Conservation (phyloP, 2,113 vertebrate species). For the Eidolon helvum region DNA sequence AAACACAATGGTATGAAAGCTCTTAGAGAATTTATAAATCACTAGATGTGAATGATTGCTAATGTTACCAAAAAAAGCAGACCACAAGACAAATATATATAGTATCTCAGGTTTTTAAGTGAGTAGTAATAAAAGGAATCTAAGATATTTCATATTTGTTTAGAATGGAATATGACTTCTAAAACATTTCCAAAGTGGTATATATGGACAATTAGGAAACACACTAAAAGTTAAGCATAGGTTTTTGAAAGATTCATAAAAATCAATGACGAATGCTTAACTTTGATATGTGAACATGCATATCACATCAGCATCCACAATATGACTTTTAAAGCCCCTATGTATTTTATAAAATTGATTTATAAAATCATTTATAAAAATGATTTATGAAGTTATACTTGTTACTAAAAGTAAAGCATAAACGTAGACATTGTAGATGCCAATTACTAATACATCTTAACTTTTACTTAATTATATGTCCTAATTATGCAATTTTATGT, state of each 20-base stretch:
- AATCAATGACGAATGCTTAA: not conserved
- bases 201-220: not conserved
- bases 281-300: not conserved
- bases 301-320: not conserved
- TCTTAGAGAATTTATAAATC: not conserved
- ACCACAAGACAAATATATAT: not conserved
- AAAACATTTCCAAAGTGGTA: not conserved
- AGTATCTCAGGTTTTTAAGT: not conserved
- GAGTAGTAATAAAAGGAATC: not conserved
- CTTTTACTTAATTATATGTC: slow-evolving; percentile 48
- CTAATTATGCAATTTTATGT: slow-evolving; percentile 38
- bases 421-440: not conserved
- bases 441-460: slow-evolving; percentile 24
- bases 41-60: not conserved
- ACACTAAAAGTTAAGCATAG: not conserved
- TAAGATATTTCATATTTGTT: not conserved
- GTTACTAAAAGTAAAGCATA: slow-evolving; percentile 46
- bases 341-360: not conserved
- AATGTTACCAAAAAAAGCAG: not conserved
- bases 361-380: not conserved
- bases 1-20: not conserved
- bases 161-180: not conserved
- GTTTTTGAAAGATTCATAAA: not conserved
- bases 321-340: not conserved
- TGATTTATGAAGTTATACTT: not conserved